Percentiles rank a stretch among this genome's conserved stretches.
phyloP scores from a whole-genome alignment of 2,797 vertebrate genomes.

The Squalus acanthias region DNA sequence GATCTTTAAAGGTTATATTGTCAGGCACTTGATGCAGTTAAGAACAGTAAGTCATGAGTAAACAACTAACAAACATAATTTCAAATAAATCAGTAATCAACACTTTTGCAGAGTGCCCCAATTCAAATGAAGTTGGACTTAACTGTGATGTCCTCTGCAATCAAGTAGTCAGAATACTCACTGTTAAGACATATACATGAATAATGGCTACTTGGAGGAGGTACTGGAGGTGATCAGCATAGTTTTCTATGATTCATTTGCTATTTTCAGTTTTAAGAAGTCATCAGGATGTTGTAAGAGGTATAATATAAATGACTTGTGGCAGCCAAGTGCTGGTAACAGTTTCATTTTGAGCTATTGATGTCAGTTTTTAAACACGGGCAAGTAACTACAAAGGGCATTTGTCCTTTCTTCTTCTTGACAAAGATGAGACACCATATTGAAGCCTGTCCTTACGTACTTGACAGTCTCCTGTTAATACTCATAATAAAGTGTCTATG shows the following conservation, averaged over 20 bases:
- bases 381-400: conserved; percentile 46
- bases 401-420: conserved; percentile 53
- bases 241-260: background rate
- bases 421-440: conserved; percentile 37
- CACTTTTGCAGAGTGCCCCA: background rate
- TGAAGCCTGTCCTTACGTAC: conserved; percentile 49
- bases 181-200: background rate
- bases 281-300: background rate
- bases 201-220: background rate
- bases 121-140: background rate
- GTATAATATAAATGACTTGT: background rate
- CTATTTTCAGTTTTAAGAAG: background rate
- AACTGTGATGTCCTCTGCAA: background rate
- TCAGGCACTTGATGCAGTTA: no score
- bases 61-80: background rate
- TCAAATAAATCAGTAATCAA: background rate
- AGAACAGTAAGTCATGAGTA: background rate
- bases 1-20: no score
- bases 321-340: background rate
- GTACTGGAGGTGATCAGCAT: background rate
- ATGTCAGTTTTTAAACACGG: background rate
- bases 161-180: background rate
- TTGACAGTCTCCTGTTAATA: conserved; percentile 51
- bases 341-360: background rate
- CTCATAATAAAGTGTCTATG: conserved; percentile 48